These are phyloP conservation scores for Propsilocerus akamusi DNA, from an alignment of 1,140 invertebrate species.

Conservation along the genomic window DNA sequence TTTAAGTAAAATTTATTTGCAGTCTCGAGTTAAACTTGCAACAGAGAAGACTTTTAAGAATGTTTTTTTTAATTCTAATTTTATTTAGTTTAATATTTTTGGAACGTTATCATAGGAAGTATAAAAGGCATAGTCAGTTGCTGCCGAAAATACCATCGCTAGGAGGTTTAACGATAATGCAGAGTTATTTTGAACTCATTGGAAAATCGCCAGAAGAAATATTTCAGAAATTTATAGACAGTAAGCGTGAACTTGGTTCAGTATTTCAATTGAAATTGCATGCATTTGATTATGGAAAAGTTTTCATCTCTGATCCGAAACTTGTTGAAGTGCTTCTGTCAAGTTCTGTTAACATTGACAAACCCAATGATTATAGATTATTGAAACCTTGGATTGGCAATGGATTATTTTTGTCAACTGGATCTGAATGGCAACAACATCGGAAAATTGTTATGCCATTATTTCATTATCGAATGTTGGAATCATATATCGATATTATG, in stretches of 20 bases:
- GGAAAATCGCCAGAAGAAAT: not conserved
- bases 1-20: too few species aligned
- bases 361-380: not conserved
- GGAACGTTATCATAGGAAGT: not conserved
- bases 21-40: too few species aligned
- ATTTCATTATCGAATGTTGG: conserved; percentile 70
- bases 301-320: not conserved
- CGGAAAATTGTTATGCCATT: conserved; percentile 64
- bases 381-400: not conserved
- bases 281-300: not conserved
- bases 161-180: not conserved
- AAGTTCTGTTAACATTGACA: not conserved
- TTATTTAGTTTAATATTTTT: too few species aligned
- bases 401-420: not conserved
- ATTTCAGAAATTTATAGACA: not conserved
- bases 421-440: conserved; percentile 51
- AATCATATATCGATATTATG: conserved; percentile 54
- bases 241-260: not conserved
- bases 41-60: too few species aligned
- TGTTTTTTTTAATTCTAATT: too few species aligned
- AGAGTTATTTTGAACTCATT: not conserved
- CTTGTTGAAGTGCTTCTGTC: not conserved
- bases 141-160: not conserved
- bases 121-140: not conserved
- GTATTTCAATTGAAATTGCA: not conserved